A percentile compares a stretch with the other conserved stretches of the same genome.
phyloP scores from a whole-genome alignment of 2,797 vertebrate genomes.

The Malurus leucopterus region DNA sequence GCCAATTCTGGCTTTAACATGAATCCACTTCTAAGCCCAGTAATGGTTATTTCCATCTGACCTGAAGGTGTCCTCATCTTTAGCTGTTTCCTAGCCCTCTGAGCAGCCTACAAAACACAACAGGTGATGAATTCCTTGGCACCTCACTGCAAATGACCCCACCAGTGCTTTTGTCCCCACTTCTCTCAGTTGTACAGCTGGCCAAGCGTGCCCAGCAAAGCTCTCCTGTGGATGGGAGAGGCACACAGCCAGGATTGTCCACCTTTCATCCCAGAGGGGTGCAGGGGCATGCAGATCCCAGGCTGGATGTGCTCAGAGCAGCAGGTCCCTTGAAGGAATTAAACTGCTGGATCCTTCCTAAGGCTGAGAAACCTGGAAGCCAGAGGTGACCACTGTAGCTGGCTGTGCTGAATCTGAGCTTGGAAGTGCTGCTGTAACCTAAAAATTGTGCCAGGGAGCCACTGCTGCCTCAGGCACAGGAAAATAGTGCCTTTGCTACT shows the following conservation, averaged over 20 bases:
- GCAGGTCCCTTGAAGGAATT: not conserved
- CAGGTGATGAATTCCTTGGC: not conserved
- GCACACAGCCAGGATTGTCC: not conserved
- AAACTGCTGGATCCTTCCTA: not conserved
- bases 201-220: not conserved
- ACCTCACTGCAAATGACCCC: not conserved
- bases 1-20: not conserved
- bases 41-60: not conserved
- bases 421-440: not conserved
- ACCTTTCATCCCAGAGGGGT: not conserved
- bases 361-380: not conserved
- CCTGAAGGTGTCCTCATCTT: not conserved
- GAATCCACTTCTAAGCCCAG: not conserved
- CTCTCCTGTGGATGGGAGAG: not conserved
- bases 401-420: not conserved
- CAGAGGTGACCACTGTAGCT: not conserved
- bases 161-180: not conserved
- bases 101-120: not conserved
- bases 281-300: not conserved
- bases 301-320: not conserved
- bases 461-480: not conserved
- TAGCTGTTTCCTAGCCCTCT: not conserved
- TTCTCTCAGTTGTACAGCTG: not conserved
- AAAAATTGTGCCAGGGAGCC: not conserved
- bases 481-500: not conserved